Conservation (phyloP, 1,140 invertebrate genomes). For the Spodoptera litura region DNA sequence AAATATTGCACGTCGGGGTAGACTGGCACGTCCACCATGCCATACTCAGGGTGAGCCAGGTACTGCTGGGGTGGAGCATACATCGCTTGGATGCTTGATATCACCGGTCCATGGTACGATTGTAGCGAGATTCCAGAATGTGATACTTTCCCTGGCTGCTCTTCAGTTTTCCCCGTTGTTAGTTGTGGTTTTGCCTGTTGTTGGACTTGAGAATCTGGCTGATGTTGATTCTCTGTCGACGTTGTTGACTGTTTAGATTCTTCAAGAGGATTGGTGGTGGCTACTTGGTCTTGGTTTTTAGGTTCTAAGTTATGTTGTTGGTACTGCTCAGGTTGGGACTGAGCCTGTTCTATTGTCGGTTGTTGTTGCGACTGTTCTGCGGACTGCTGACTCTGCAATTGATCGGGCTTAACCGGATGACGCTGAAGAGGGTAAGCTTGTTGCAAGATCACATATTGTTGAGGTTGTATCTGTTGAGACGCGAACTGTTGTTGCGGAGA, state of each 20-base stretch:
- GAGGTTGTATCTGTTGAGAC: background rate
- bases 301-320: background rate
- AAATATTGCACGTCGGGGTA: slow-evolving; percentile 77
- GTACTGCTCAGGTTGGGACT: background rate
- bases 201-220: background rate
- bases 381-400: background rate
- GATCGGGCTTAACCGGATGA: background rate
- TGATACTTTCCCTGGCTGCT: background rate
- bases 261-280: background rate
- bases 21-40: slow-evolving; percentile 54
- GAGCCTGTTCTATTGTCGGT: background rate
- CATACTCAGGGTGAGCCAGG: slow-evolving; percentile 14
- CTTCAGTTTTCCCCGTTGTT: background rate
- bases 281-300: background rate
- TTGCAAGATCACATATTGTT: slow-evolving; percentile 1
- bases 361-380: slow-evolving; percentile 3
- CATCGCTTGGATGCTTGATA: background rate
- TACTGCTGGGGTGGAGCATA: background rate
- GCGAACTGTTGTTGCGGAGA: background rate
- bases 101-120: background rate
- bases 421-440: background rate
- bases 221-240: background rate
- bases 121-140: background rate
- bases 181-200: background rate
- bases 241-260: background rate